phyloP scores from a whole-genome alignment of 1,140 invertebrate genomes.

The Maconellicoccus hirsutus region DNA sequence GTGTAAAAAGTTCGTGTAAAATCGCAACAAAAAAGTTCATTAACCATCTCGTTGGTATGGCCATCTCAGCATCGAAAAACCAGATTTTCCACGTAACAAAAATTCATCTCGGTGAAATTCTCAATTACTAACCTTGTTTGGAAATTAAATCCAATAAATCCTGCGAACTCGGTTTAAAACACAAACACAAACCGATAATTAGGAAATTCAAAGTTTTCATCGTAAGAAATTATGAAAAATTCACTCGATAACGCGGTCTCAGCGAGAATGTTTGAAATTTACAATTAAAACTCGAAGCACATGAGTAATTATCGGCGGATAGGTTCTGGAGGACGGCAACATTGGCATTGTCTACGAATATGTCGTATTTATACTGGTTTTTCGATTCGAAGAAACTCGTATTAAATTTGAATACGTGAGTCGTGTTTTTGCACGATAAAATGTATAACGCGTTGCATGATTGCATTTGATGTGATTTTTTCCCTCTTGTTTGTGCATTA shows the following conservation, averaged over 20 bases:
- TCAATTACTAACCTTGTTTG: not conserved
- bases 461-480: no score
- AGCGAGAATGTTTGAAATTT: not conserved
- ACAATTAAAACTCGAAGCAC: not conserved
- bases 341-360: not conserved
- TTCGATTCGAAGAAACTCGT: conserved; percentile 4
- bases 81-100: no score
- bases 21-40: no score
- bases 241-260: not conserved
- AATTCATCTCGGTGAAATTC: not conserved
- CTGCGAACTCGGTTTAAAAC: not conserved
- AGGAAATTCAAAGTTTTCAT: not conserved
- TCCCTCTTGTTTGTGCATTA: no score
- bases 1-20: no score
- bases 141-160: not conserved
- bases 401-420: no score
- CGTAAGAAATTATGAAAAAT: not conserved
- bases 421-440: no score
- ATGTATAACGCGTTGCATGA: no score
- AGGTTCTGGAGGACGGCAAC: not conserved
- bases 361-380: not conserved
- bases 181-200: not conserved
- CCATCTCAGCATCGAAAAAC: no score
- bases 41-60: no score
- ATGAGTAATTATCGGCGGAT: not conserved